Evolutionary conservation across 64 coral and sea anemone genomes (phyloP).

Genomic region (Platygyra sinensis): DNA sequence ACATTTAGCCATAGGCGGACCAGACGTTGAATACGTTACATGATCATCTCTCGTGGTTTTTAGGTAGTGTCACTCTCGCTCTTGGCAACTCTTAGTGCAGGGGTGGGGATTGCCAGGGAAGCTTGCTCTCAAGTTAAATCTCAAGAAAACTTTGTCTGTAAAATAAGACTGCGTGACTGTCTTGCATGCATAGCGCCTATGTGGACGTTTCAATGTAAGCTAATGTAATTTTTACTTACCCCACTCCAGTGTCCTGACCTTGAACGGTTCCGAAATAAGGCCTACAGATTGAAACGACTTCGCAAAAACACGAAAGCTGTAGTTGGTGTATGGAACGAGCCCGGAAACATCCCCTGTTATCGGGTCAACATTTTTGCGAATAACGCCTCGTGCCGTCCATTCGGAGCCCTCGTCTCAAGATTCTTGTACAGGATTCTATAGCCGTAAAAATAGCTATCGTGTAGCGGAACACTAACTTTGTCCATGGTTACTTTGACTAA

Average conservation of each 20-base stretch:
- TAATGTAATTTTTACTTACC: background rate
- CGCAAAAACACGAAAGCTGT: constrained; percentile 25
- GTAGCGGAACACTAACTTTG: background rate
- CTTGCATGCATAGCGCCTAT: too few relatives aligned
- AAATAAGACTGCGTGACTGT: too few relatives aligned
- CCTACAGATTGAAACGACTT: constrained; percentile 9
- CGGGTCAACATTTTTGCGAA: background rate
- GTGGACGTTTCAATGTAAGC: background rate
- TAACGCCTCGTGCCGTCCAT: background rate
- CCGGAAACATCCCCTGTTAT: background rate
- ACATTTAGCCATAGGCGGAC: too few relatives aligned
- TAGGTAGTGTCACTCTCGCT: too few relatives aligned
- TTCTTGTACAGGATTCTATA: constrained; percentile 23
- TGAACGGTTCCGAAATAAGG: background rate
- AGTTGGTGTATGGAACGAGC: constrained; percentile 4
- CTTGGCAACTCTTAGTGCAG: too few relatives aligned
- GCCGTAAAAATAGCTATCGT: constrained; percentile 7
- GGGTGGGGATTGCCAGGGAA: too few relatives aligned
- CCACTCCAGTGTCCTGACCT: background rate
- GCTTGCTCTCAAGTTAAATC: too few relatives aligned
- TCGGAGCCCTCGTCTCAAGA: background rate
- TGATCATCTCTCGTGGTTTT: too few relatives aligned
- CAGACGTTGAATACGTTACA: too few relatives aligned
- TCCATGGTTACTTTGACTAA: background rate
- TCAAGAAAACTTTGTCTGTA: too few relatives aligned